These are phyloP conservation scores for Caenorhabditis doughertyi DNA, from an alignment of 2,888 invertebrate species.

Conservation along the genomic window DNA sequence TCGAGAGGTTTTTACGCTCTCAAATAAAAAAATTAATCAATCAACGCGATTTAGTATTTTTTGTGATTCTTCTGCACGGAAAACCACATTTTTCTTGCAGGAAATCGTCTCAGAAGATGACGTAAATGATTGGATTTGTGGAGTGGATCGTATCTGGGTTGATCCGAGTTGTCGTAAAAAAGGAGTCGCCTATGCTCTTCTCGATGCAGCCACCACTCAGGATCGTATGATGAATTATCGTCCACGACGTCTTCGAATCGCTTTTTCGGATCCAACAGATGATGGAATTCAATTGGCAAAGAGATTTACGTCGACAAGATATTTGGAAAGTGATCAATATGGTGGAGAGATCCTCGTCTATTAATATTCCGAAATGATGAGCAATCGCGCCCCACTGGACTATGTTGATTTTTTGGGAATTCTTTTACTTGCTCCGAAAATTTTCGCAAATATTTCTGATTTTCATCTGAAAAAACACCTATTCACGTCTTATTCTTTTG, in stretches of 20 bases:
- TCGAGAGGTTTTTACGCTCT: too few relatives aligned
- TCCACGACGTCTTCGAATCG: constrained; percentile 28
- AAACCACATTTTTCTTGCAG: neutral
- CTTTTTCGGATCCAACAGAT: constrained; percentile 49
- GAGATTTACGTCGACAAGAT: constrained; percentile 23
- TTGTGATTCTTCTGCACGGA: too few relatives aligned
- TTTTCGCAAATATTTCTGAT: too few relatives aligned
- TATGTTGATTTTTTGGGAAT: too few relatives aligned
- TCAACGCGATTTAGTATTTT: too few relatives aligned
- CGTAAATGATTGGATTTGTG: constrained; percentile 55
- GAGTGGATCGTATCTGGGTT: constrained; percentile 59
- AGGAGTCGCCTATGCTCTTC: constrained; percentile 19
- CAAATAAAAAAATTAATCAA: too few relatives aligned
- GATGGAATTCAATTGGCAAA: constrained; percentile 30
- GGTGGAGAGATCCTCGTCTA: constrained; percentile 39
- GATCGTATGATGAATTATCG: constrained; percentile 42
- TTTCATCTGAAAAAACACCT: too few relatives aligned
- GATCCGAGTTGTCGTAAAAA: constrained; percentile 5
- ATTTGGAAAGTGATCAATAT: constrained; percentile 17
- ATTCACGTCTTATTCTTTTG: too few relatives aligned
- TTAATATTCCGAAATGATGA: too few relatives aligned
- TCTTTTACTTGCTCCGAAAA: too few relatives aligned
- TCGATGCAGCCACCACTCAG: constrained; percentile 47
- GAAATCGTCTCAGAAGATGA: neutral
- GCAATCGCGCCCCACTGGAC: too few relatives aligned